Evolutionary conservation across 2,888 invertebrate genomes (phyloP), one percentile per base, ranked within the genome.

Genomic region (Drosophila paranaensis): DNA sequence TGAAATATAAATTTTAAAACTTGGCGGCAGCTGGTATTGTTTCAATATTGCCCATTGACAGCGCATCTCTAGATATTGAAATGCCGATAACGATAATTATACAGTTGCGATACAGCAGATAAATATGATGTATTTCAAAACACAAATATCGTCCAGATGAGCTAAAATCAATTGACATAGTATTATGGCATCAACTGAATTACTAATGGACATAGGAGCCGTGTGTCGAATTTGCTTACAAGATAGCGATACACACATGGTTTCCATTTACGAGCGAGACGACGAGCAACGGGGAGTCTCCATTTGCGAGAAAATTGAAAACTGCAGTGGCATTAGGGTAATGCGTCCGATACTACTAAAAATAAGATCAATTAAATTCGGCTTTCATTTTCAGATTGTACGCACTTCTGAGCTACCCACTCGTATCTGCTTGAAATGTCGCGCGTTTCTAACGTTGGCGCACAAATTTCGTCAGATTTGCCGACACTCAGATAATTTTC

Each of bases 391-490:
- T 30, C n/a, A 93, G 92, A 86, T 92, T 45, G 78, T 81, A 8
- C 74, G 71, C 6, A 67, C 54, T 1, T 40, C 73, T 10, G 89
- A 92, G 39, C 67, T 93, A 13, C 91, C 92, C 1, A 88, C 89
- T n/a, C 81, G 88, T 57, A 93, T 92, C 6, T 93, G 91, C 55
- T 70, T 74, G 0, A 89, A 87, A 45, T 92, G 92, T 56, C 74
- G 90, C 10, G 85, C 82, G 0, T 90, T 92, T 53, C 63, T 93
- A 6, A 84, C 82, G 3, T 78, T 92, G 10, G 91, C 93, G 0
- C 87, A 91, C 66, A 92, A 91, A 57, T 93, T 93, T 74, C 91
- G 91, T 2, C 85, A 84, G 57, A 91, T 92, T 53, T 92, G 93
- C 42, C 89, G 90, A 45, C 91, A 90, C 48, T 92, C 93, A 0